phyloP scores from a whole-genome alignment of 2,113 vertebrate genomes.

The Lepisosteus osseus region DNA sequence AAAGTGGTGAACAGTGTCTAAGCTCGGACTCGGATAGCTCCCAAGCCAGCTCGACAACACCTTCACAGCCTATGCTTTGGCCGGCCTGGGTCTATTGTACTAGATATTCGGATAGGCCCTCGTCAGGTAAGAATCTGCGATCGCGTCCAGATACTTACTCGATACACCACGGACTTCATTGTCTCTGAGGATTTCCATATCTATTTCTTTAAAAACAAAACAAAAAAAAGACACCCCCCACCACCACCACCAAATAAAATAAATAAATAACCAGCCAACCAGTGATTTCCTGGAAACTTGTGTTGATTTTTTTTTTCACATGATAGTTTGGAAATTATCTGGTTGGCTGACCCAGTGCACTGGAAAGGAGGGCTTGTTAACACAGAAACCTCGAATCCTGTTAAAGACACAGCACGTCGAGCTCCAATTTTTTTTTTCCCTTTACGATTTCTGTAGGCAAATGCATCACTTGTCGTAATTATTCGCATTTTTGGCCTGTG shows the following conservation, averaged over 20 bases:
- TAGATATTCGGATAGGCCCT: constrained; percentile 94
- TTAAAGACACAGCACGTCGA: neutral
- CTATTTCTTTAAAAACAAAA: constrained; percentile 43
- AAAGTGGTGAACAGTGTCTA: constrained; percentile 84
- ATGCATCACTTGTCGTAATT: too few relatives aligned
- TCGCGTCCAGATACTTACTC: neutral
- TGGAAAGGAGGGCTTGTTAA: constrained; percentile 11
- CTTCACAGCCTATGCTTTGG: constrained; percentile 87
- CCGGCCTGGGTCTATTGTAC: constrained; percentile 98
- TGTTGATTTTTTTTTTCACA: constrained; percentile 12
- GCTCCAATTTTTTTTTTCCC: too few relatives aligned
- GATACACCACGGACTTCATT: too few relatives aligned
- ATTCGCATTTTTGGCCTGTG: too few relatives aligned
- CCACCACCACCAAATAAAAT: constrained; percentile 44
- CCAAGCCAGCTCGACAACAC: constrained; percentile 78
- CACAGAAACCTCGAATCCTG: constrained; percentile 2
- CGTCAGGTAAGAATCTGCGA: constrained; percentile 80
- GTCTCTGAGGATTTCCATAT: constrained; percentile 1
- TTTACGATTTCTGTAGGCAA: too few relatives aligned
- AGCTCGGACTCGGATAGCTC: constrained; percentile 96
- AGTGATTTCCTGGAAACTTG: constrained; percentile 5
- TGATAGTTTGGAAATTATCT: constrained; percentile 15
- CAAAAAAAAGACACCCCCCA: constrained; percentile 29
- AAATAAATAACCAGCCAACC: constrained; percentile 4
- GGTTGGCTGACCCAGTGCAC: constrained; percentile 18